A percentile compares a stretch with the other conserved stretches of the same genome.
Evolutionary conservation across 1,140 invertebrate genomes (phyloP).

Genomic region (Drosophila obscura): DNA sequence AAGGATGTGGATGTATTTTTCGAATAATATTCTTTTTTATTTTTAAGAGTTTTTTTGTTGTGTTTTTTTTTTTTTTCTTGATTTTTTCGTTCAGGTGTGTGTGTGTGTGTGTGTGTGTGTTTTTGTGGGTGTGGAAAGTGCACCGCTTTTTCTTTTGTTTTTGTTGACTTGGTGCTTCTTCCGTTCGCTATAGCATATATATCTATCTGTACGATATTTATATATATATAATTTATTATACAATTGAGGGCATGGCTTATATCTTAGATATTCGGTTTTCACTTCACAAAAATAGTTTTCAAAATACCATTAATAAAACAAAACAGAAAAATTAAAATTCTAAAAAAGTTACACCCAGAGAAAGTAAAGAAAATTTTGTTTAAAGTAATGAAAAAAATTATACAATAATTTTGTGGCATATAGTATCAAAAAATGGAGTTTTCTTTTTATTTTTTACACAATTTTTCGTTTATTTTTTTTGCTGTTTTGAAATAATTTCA

Average conservation of each 20-base stretch:
- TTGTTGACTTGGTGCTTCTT: constrained; percentile 76
- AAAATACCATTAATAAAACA: constrained; percentile 74
- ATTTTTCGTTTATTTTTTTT: constrained; percentile 64
- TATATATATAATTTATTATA: constrained; percentile 76
- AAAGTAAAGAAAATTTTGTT: constrained; percentile 6
- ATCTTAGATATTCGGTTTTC: constrained; percentile 68
- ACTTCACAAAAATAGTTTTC: constrained; percentile 56
- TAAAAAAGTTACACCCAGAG: constrained; percentile 48
- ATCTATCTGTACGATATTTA: constrained; percentile 27
- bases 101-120: constrained; percentile 40
- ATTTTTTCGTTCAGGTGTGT: constrained; percentile 39
- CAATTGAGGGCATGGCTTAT: constrained; percentile 80
- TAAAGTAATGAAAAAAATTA: constrained; percentile 20
- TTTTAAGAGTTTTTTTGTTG: constrained; percentile 68
- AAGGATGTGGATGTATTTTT: constrained; percentile 63
- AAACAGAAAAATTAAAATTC: constrained; percentile 50
- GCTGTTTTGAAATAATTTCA: constrained; percentile 64
- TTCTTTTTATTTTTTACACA: constrained; percentile 48
- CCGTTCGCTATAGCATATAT: constrained; percentile 46
- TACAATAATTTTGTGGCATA: constrained; percentile 33
- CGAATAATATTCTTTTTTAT: constrained; percentile 81
- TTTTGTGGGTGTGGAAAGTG: constrained; percentile 63
- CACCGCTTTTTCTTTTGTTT: constrained; percentile 43
- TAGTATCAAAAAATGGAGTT: constrained; percentile 57
- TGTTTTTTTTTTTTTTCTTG: constrained; percentile 68